Base-by-base conservation (phyloP, 2,888 invertebrate genomes). In the Lepidocyrtoides sp. region DNA sequence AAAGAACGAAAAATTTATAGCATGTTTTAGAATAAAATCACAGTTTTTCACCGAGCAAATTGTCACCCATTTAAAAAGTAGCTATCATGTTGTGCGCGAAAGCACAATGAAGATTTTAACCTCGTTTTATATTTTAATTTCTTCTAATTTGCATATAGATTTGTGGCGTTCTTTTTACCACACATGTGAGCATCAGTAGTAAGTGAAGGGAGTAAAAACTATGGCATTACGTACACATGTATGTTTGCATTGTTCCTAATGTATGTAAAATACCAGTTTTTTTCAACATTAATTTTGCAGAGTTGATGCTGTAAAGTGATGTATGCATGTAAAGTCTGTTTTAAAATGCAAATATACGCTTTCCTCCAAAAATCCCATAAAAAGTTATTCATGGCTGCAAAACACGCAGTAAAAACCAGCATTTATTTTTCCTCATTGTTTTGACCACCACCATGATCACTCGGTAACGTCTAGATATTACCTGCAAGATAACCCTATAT, bases 341-440 rank as follows among this genome's bases (percentile, higher is more conserved):
- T 77, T 54, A 51, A 51, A 51, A 77, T 77, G 77, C 77, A 51
- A 77, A 77, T 77, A 57, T 32, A 44, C 12, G n/a, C 26, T 77
- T 77, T 54, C 51, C 29, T 17, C 77, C 26, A 77, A 51, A n/a
- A 48, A 51, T 32, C 77, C 75, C 77, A 77, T 77, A 77, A 77
- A 77, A 77, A 23, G 51, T 44, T 17, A 23, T 14, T 51, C 26
- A 77, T 51, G 51, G 41, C 75, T 48, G 72, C 23, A 75, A 75
- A 75, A 44, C 75, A 75, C 75, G 75, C 75, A 75, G 36, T 48
- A 77, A 77, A 75, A 77, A 29, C 29, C 51, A 17, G 77, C 77
- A 51, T 51, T 77, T 29, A 29, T 12, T 77, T 51, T 77, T 23
- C 29, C 29, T 77, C 54, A 77, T 77, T 77, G 77, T 29, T 4